Percentiles rank a stretch among this genome's conserved stretches.
These are phyloP conservation scores for Parthenolecanium corni DNA, from an alignment of 2,888 invertebrate species.

Conservation along the genomic window DNA sequence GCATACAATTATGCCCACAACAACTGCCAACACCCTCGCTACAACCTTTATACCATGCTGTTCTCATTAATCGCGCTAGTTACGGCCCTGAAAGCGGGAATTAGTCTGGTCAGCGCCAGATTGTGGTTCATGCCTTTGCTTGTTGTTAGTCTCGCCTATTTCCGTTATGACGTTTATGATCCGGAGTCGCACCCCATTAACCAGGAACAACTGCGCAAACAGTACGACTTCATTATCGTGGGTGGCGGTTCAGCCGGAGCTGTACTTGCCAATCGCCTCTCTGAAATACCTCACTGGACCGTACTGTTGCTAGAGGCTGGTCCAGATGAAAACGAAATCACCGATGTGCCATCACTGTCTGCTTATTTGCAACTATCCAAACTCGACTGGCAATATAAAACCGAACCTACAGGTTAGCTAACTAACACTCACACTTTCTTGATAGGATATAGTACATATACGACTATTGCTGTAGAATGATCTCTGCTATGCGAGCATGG, in stretches of 20 bases:
- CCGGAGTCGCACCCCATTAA: constrained; percentile 67
- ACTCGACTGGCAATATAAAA: constrained; percentile 82
- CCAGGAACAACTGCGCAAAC: constrained; percentile 51
- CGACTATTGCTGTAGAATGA: too few species aligned
- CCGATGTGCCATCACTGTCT: constrained; percentile 75
- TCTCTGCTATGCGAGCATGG: too few species aligned
- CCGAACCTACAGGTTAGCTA: constrained; percentile 64
- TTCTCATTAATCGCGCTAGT: constrained; percentile 35
- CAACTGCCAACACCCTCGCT: too few species aligned
- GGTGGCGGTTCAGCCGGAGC: constrained; percentile 86
- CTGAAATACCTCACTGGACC: constrained; percentile 63
- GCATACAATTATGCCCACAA: constrained; percentile 12
- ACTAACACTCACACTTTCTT: too few species aligned
- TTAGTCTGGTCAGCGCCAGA: constrained; percentile 40
- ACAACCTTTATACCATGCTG: constrained; percentile 33
- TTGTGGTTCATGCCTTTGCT: constrained; percentile 74
- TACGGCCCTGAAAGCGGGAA: constrained; percentile 35
- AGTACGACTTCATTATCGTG: constrained; percentile 73
- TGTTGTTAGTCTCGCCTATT: constrained; percentile 67
- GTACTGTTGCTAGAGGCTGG: constrained; percentile 72
- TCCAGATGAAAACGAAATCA: constrained; percentile 76
- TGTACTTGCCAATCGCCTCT: constrained; percentile 69
- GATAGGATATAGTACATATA: too few species aligned
- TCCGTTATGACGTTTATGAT: constrained; percentile 66
- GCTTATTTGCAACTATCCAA: constrained; percentile 76